Conservation (phyloP, 2,113 vertebrate genomes). For the Manacus vitellinus region DNA sequence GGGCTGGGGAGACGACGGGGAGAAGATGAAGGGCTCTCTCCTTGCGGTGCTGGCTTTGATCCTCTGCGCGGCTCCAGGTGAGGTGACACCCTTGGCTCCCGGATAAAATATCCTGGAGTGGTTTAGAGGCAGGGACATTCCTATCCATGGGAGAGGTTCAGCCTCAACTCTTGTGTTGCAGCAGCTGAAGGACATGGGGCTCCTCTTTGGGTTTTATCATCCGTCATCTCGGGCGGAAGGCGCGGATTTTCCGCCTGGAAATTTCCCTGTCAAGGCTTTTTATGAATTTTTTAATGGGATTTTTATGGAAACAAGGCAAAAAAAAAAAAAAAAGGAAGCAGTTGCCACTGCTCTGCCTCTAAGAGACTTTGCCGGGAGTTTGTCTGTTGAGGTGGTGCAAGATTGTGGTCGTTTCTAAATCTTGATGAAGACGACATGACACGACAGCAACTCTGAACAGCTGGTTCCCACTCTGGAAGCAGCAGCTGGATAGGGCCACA, state of each 20-base stretch:
- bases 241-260: fast-evolving
- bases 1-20: neutral
- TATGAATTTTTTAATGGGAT: too few relatives aligned
- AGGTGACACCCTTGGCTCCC: neutral
- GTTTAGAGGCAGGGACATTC: neutral
- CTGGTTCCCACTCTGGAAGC: neutral
- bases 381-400: neutral
- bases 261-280: neutral
- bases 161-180: neutral
- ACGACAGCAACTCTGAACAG: neutral
- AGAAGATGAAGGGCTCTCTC: slow-evolving; percentile 48
- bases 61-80: slow-evolving; percentile 22
- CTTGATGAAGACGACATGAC: neutral
- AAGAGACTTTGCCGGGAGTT: neutral
- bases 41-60: slow-evolving; percentile 16
- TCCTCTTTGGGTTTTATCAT: neutral
- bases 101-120: fast-evolving
- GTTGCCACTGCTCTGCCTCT: neutral
- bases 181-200: neutral
- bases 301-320: neutral
- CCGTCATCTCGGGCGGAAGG: neutral
- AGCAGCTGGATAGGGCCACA: neutral
- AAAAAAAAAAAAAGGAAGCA: neutral
- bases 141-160: neutral
- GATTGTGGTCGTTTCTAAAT: neutral